Evolutionary conservation across 2,888 invertebrate genomes (phyloP).

Genomic region (Drosophila subquinaria): DNA sequence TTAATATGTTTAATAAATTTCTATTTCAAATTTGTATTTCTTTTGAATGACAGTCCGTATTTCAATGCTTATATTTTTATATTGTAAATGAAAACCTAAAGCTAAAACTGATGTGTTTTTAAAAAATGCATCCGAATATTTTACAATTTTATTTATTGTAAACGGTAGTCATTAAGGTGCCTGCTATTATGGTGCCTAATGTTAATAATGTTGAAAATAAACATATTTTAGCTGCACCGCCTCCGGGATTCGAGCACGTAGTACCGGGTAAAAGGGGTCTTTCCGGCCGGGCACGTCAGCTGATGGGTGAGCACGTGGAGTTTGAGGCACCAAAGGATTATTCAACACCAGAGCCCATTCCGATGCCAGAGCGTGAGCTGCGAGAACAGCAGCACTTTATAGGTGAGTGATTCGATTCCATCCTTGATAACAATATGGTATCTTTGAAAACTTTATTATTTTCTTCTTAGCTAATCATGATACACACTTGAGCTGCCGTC

Average conservation of each 20-base stretch:
- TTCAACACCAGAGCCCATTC: conserved; percentile 28
- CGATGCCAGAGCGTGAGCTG: conserved; percentile 17
- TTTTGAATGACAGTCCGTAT: too few relatives aligned
- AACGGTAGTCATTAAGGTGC: too few relatives aligned
- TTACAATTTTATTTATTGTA: too few relatives aligned
- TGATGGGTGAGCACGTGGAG: conserved; percentile 37
- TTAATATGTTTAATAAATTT: too few relatives aligned
- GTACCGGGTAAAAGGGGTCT: conserved; percentile 24
- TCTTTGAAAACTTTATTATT: not conserved
- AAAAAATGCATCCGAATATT: too few relatives aligned
- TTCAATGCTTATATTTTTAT: too few relatives aligned
- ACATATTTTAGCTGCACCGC: conserved; percentile 20
- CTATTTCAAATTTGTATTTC: too few relatives aligned
- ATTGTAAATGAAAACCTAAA: too few relatives aligned
- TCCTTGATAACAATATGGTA: not conserved
- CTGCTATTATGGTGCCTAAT: too few relatives aligned
- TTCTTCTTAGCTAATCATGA: conserved; percentile 22
- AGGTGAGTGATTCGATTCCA: conserved; percentile 21
- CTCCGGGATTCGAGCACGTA: conserved; percentile 41
- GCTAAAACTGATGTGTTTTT: too few relatives aligned
- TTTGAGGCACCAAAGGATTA: not conserved
- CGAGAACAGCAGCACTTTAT: conserved; percentile 45
- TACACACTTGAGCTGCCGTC: not conserved
- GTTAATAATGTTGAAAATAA: not conserved
- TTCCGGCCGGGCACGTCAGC: conserved; percentile 34